Percentiles rank a stretch among this genome's conserved stretches.
These are phyloP conservation scores for Thyatira batis DNA, from an alignment of 2,888 invertebrate species.

Conservation along the genomic window DNA sequence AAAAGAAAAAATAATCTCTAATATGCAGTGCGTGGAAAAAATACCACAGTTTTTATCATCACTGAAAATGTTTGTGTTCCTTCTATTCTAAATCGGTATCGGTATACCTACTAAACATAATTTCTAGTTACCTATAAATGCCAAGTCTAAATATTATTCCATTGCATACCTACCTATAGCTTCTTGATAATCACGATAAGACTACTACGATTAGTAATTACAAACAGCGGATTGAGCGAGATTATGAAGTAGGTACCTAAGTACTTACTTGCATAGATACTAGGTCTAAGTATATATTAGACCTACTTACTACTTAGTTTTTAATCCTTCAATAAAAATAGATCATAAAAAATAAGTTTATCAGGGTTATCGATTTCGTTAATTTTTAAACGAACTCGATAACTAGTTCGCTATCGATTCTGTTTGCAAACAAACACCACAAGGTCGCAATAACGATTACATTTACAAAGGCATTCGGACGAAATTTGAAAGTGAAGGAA, in stretches of 20 bases:
- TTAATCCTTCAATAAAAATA: background rate
- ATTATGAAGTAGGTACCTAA: background rate
- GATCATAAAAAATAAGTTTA: background rate
- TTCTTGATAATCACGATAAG: background rate
- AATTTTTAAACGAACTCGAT: background rate
- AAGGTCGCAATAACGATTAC: constrained; percentile 20
- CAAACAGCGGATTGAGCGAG: background rate
- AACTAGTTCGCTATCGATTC: constrained; percentile 13
- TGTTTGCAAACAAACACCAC: constrained; percentile 37
- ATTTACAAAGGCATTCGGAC: background rate
- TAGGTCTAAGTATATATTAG: no score
- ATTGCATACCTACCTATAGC: background rate
- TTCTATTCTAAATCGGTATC: no score
- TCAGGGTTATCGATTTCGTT: background rate
- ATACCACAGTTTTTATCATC: no score
- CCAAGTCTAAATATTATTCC: no score
- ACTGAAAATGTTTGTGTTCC: no score
- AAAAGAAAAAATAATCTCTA: no score
- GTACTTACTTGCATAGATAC: no score
- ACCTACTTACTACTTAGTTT: no score
- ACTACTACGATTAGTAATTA: background rate
- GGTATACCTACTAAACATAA: no score
- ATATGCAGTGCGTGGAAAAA: no score
- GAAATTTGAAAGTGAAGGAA: background rate
- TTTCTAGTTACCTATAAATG: no score